A percentile compares a stretch with the other conserved stretches of the same genome.
phyloP scores from a whole-genome alignment of 2,113 vertebrate genomes.

The Atractosteus spatula region DNA sequence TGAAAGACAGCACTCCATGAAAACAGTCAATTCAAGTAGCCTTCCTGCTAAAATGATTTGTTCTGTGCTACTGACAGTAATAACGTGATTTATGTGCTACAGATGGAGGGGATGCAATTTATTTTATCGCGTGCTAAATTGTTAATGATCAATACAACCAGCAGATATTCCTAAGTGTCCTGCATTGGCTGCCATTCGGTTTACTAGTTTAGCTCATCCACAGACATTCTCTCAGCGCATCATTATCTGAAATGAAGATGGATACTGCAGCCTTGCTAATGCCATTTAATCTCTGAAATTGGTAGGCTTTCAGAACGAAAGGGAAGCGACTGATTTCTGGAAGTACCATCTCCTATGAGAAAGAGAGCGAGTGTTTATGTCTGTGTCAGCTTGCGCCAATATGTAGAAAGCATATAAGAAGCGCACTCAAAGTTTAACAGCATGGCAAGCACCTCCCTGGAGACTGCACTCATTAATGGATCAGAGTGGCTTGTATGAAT shows the following conservation, averaged over 20 bases:
- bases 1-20: slow-evolving; percentile 63
- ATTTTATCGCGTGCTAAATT: neutral
- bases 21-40: slow-evolving; percentile 64
- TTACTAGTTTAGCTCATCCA: neutral
- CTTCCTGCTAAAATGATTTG: slow-evolving; percentile 56
- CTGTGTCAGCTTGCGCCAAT: too few relatives aligned
- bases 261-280: neutral
- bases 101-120: neutral
- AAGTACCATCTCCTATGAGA: slow-evolving; percentile 20
- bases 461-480: neutral
- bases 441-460: neutral
- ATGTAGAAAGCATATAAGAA: neutral
- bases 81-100: slow-evolving; percentile 53
- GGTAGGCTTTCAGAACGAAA: neutral
- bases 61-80: slow-evolving; percentile 44
- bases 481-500: neutral
- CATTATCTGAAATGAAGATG: neutral
- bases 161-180: neutral
- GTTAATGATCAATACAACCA: neutral
- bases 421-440: neutral
- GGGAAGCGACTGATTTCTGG: neutral
- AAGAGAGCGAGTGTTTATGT: slow-evolving; percentile 24
- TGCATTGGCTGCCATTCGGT: neutral
- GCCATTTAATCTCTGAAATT: neutral
- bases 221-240: neutral